Percentiles rank a stretch among this genome's conserved stretches.
Evolutionary conservation across 2,113 vertebrate species (phyloP).

Genomic region (Callipepla californica): DNA sequence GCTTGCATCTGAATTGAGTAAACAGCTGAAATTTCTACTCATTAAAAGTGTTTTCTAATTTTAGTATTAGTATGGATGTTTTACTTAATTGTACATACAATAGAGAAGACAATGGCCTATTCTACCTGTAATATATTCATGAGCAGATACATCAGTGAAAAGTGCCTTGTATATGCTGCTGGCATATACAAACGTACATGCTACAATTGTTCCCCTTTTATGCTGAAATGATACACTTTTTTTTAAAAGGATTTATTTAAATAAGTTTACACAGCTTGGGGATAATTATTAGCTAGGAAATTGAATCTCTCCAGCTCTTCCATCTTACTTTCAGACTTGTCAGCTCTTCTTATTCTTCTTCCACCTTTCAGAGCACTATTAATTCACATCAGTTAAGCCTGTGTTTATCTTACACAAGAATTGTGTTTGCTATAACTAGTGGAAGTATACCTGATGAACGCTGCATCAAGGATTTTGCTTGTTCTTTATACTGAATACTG

Average conservation of each 20-base stretch:
- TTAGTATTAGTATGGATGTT: neutral
- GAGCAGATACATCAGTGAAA: fast-evolving
- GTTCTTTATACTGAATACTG: neutral
- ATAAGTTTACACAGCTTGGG: neutral
- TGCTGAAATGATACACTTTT: neutral
- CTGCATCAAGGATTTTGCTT: neutral
- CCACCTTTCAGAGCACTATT: neutral
- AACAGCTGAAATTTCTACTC: neutral
- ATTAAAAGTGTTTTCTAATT: neutral
- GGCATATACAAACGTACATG: neutral
- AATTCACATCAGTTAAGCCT: neutral
- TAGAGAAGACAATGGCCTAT: neutral
- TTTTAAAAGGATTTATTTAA: neutral
- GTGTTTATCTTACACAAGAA: neutral
- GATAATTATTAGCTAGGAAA: slow-evolving; percentile 14
- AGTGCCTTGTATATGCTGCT: neutral
- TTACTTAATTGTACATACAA: neutral
- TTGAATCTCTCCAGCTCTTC: neutral
- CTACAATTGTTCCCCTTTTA: neutral
- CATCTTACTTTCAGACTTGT: slow-evolving; percentile 12
- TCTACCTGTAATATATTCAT: neutral
- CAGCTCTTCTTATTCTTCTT: neutral
- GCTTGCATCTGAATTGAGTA: neutral
- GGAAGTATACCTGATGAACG: neutral
- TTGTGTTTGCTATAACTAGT: neutral